These are phyloP conservation scores for Ridgeia piscesae DNA, from an alignment of 1,140 invertebrate genomes.

Conservation along the genomic window DNA sequence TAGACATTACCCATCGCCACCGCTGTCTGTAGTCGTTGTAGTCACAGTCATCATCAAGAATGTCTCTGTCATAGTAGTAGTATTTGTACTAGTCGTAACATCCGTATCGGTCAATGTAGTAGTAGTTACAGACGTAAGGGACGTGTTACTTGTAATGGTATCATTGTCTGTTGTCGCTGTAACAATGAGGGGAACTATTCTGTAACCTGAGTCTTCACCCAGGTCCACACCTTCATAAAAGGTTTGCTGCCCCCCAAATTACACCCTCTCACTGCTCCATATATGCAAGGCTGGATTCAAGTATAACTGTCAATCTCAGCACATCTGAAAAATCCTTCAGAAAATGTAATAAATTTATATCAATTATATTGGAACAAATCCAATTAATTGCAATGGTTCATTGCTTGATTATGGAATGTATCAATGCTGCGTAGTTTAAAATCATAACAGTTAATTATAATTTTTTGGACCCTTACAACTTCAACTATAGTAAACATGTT, in stretches of 20 bases:
- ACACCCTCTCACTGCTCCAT: not conserved
- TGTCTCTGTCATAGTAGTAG: not conserved
- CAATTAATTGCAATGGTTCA: too few relatives aligned
- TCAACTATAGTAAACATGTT: too few relatives aligned
- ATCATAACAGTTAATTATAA: too few relatives aligned
- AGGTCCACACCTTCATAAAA: not conserved
- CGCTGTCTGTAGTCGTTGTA: not conserved
- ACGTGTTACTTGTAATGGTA: not conserved
- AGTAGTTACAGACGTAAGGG: conserved; percentile 1
- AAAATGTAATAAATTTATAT: too few relatives aligned
- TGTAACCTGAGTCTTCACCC: not conserved
- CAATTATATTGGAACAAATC: too few relatives aligned
- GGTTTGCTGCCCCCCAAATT: not conserved
- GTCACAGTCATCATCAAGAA: not conserved
- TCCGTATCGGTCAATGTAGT: not conserved
- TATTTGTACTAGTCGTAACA: not conserved
- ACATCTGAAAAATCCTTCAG: not conserved
- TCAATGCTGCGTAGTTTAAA: too few relatives aligned
- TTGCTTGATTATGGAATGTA: too few relatives aligned
- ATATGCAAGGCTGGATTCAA: not conserved
- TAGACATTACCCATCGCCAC: not conserved
- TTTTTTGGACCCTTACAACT: too few relatives aligned
- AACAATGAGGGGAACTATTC: not conserved
- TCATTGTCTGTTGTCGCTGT: not conserved
- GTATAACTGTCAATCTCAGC: not conserved